Evolutionary conservation across 2,888 invertebrate genomes (phyloP).

Genomic region (Lamproptera curius): DNA sequence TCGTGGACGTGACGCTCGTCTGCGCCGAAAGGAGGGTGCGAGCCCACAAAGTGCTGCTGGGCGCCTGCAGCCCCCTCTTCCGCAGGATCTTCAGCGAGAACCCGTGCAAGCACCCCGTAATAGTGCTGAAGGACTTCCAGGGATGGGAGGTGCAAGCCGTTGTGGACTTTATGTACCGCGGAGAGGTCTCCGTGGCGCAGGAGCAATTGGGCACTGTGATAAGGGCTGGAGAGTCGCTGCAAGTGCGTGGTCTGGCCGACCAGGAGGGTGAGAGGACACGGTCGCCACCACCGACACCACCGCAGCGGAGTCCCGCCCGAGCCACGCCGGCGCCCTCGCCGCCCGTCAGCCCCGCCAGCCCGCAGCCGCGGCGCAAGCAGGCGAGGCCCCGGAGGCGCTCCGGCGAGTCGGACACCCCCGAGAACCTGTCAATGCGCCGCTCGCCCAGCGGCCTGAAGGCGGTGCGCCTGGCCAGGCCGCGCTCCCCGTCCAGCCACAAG

Average conservation of each 20-base stretch:
- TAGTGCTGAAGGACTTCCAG: constrained; percentile 93
- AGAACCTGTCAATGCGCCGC: constrained; percentile 81
- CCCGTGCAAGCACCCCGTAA: constrained; percentile 95
- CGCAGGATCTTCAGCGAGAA: constrained; percentile 93
- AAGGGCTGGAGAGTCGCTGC: constrained; percentile 91
- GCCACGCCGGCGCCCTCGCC: constrained; percentile 66
- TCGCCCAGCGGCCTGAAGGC: constrained; percentile 63
- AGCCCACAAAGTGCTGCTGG: constrained; percentile 94
- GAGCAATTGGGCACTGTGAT: constrained; percentile 90
- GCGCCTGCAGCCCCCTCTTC: constrained; percentile 93
- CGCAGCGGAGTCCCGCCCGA: constrained; percentile 67
- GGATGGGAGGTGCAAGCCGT: constrained; percentile 94
- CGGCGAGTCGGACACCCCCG: constrained; percentile 81
- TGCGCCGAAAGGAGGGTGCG: constrained; percentile 91
- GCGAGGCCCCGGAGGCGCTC: constrained; percentile 91
- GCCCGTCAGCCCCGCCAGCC: constrained; percentile 82
- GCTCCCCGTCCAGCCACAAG: constrained; percentile 54
- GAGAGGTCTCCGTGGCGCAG: constrained; percentile 92
- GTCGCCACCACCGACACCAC: constrained; percentile 59
- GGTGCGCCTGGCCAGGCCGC: constrained; percentile 59
- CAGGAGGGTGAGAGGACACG: constrained; percentile 71
- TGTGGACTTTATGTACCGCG: constrained; percentile 96
- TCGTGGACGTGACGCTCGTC: constrained; percentile 94
- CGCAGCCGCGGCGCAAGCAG: constrained; percentile 91
- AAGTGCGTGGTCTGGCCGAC: constrained; percentile 88